Evolutionary conservation across 2,113 vertebrate species (phyloP).

Genomic region (Hiodon alosoides): DNA sequence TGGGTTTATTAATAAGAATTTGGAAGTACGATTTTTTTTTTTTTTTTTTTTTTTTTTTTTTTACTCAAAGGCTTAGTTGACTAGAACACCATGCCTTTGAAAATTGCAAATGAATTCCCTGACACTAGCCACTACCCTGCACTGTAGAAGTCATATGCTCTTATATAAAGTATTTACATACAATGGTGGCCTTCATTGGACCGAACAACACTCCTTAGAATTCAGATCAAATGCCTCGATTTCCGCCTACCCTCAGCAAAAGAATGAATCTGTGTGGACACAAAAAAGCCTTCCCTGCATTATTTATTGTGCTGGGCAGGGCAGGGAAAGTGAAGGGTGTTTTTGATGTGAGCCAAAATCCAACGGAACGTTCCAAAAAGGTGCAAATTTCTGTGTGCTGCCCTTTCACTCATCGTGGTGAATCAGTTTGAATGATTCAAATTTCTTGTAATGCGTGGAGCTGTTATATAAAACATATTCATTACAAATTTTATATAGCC

Average conservation of each 20-base stretch:
- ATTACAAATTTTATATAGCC: neutral
- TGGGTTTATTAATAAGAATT: slow-evolving; percentile 43
- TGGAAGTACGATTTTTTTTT: slow-evolving; percentile 3
- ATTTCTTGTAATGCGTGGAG: neutral
- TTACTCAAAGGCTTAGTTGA: slow-evolving; percentile 49
- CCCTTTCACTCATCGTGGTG: neutral
- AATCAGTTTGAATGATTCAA: neutral
- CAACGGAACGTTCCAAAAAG: slow-evolving; percentile 25
- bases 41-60: slow-evolving; percentile 32
- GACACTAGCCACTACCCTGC: slow-evolving; percentile 77
- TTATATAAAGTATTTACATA: slow-evolving; percentile 91
- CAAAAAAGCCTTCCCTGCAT: slow-evolving; percentile 59
- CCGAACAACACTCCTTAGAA: slow-evolving; percentile 91
- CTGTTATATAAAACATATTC: neutral
- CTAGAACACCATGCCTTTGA: slow-evolving; percentile 61
- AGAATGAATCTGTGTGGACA: slow-evolving; percentile 78
- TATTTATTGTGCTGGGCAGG: slow-evolving; percentile 64
- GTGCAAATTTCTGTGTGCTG: neutral
- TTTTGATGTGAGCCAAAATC: slow-evolving; percentile 49
- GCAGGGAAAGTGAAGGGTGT: slow-evolving; percentile 48
- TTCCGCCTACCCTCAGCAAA: slow-evolving; percentile 82
- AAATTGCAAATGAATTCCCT: slow-evolving; percentile 71
- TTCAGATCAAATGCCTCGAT: slow-evolving; percentile 91
- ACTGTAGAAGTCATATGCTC: slow-evolving; percentile 88
- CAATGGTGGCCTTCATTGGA: slow-evolving; percentile 81